Percentiles rank a stretch among this genome's conserved stretches.
These are phyloP conservation scores for Adineta ricciae DNA, from an alignment of 2,888 invertebrate species.

Conservation along the genomic window DNA sequence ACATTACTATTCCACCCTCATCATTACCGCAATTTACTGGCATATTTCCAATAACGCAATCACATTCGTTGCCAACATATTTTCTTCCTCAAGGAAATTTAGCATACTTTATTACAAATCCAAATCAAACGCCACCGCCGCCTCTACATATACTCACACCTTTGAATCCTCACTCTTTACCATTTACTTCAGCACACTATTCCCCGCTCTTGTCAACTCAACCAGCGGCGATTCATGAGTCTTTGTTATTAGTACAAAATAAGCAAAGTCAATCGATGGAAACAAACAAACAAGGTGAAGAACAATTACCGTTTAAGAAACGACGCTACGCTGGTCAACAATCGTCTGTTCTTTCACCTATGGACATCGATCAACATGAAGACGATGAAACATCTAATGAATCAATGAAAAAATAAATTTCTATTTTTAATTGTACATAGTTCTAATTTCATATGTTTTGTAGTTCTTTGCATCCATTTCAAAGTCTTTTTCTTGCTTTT, in stretches of 20 bases:
- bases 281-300: not conserved
- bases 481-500: not conserved
- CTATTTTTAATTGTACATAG: not conserved
- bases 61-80: slow-evolving; percentile 2
- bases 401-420: not conserved
- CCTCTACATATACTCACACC: not conserved
- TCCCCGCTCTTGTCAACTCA: not conserved
- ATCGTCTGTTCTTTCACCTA: not conserved
- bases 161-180: not conserved
- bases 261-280: not conserved
- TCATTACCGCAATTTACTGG: not conserved
- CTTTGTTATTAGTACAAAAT: not conserved
- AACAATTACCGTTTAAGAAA: slow-evolving; percentile 20
- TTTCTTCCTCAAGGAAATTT: not conserved
- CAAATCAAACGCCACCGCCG: not conserved
- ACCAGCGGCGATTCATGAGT: not conserved
- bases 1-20: not conserved
- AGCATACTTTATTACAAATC: not conserved
- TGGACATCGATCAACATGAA: not conserved
- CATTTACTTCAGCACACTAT: not conserved
- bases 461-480: not conserved
- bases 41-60: not conserved
- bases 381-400: not conserved
- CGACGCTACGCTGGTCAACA: not conserved
- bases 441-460: not conserved